Evolutionary conservation across 2,113 vertebrate genomes (phyloP).

Genomic region (Pithys albifrons): DNA sequence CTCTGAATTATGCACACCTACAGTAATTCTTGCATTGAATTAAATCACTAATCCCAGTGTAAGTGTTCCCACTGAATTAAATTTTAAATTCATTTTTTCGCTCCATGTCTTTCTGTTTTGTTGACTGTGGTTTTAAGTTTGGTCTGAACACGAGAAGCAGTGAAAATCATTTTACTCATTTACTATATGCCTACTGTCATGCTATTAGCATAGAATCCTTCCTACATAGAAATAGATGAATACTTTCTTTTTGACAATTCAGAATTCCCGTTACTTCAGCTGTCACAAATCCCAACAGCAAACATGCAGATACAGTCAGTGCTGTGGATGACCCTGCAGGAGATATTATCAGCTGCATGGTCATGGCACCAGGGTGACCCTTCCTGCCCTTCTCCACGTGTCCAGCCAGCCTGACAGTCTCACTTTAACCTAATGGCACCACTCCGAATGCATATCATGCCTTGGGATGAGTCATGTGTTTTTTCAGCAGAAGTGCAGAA

Average conservation of each 20-base stretch:
- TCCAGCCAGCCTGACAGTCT: too few relatives aligned
- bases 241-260: not conserved
- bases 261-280: not conserved
- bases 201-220: not conserved
- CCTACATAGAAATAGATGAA: not conserved
- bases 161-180: not conserved
- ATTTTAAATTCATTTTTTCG: not conserved
- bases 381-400: not conserved
- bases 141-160: not conserved
- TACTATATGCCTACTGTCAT: not conserved
- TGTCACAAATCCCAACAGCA: not conserved
- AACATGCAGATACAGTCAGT: not conserved
- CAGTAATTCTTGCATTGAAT: not conserved
- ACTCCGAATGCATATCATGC: fast-evolving
- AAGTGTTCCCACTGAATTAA: not conserved
- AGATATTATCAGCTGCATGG: not conserved
- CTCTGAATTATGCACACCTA: not conserved
- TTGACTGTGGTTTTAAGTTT: not conserved
- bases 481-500: not conserved
- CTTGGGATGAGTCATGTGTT: not conserved
- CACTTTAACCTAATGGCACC: fast-evolving
- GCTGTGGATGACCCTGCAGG: fast-evolving
- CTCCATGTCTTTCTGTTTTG: not conserved
- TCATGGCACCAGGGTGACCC: not conserved
- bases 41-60: not conserved